A percentile compares a stretch with the other conserved stretches of the same genome.
Evolutionary conservation across 1,140 invertebrate genomes (phyloP).

Genomic region (Scaptomyza graminum): DNA sequence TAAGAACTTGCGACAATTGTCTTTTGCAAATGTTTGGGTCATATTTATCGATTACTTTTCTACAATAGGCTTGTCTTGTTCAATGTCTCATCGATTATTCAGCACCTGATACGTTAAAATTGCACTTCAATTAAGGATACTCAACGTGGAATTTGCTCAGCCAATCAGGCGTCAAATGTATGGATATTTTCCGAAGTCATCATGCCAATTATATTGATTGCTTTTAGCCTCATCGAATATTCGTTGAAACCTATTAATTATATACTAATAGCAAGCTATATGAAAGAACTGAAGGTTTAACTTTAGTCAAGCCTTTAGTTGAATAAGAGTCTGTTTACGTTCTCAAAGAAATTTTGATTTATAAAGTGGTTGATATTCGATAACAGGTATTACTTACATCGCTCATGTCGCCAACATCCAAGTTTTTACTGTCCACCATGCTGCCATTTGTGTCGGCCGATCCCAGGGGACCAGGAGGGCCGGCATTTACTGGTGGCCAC

Average conservation of each 20-base stretch:
- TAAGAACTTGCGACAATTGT: background rate
- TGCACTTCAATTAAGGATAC: background rate
- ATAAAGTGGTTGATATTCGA: too few relatives aligned
- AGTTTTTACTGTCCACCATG: constrained; percentile 91
- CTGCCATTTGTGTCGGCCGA: constrained; percentile 89
- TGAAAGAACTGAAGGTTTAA: too few relatives aligned
- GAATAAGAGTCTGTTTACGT: too few relatives aligned
- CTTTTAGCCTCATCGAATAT: constrained; percentile 3
- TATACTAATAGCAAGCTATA: background rate
- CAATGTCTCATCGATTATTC: too few relatives aligned
- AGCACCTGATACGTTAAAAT: background rate
- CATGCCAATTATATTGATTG: constrained; percentile 1
- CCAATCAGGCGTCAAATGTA: background rate
- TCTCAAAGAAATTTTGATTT: too few relatives aligned
- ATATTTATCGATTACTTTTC: too few relatives aligned
- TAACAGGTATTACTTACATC: constrained; percentile 85
- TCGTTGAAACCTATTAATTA: background rate
- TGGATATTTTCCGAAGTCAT: background rate
- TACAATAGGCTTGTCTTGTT: too few relatives aligned
- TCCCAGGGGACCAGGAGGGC: constrained; percentile 87
- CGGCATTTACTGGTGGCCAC: constrained; percentile 88
- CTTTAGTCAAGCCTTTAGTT: too few relatives aligned
- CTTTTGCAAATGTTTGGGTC: background rate
- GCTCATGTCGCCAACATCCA: constrained; percentile 93
- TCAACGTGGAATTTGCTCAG: background rate